phyloP scores from a whole-genome alignment of 2,113 vertebrate species.

The Mustelus asterias region DNA sequence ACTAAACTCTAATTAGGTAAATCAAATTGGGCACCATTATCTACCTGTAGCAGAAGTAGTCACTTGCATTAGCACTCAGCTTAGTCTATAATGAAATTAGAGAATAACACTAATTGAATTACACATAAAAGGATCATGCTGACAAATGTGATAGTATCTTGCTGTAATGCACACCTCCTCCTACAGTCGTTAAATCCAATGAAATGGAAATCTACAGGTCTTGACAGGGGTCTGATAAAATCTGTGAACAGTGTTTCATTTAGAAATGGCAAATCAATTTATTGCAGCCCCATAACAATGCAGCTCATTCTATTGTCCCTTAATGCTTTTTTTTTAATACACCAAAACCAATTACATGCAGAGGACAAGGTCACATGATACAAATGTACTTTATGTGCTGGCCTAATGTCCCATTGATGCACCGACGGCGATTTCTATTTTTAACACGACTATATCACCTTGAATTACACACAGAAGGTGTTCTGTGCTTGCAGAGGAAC shows the following conservation, averaged over 20 bases:
- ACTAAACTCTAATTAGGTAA: conserved; percentile 93
- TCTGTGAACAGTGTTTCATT: conserved; percentile 68
- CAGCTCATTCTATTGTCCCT: conserved; percentile 43
- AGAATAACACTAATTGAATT: conserved; percentile 97
- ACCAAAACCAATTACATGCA: conserved; percentile 12
- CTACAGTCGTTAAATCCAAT: conserved; percentile 85
- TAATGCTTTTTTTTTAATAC: neutral
- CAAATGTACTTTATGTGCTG: neutral
- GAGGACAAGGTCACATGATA: conserved; percentile 20
- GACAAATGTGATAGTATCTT: conserved; percentile 93
- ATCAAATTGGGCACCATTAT: conserved; percentile 93
- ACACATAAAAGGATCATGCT: conserved; percentile 95
- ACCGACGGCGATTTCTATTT: neutral
- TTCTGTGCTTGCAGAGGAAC: neutral
- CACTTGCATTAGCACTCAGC: conserved; percentile 69
- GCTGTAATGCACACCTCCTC: conserved; percentile 76
- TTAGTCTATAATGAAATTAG: conserved; percentile 87
- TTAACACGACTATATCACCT: neutral
- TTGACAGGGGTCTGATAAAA: conserved; percentile 80
- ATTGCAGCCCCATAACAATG: conserved; percentile 68
- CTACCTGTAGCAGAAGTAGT: conserved; percentile 72
- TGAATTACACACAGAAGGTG: neutral
- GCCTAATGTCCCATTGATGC: neutral
- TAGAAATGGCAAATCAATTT: conserved; percentile 79
- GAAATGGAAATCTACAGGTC: conserved; percentile 76